Evolutionary conservation across 2,797 vertebrate genomes (phyloP), one percentile per base, ranked within the genome.

Genomic region (Capromys pilorides): DNA sequence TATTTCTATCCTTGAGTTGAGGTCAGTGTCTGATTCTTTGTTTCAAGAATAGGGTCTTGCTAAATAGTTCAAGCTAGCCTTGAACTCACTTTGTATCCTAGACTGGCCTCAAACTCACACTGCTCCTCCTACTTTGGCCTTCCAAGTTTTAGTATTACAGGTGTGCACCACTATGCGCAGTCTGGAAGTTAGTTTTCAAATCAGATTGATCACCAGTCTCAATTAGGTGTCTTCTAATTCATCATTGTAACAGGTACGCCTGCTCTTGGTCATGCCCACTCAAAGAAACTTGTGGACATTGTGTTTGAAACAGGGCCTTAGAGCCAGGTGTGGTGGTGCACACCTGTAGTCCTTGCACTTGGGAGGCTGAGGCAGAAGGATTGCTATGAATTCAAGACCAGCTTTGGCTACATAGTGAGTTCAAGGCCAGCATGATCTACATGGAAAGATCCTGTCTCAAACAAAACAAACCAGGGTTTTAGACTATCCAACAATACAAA

Each of bases 1-100:
- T 69, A 24, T 86, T 89, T 95, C 64, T 84, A 92, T 80, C 51
- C 57, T 61, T 93, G 61, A 94, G 93, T 93, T 69, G 86, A 90
- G 82, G 79, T 94, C 75, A 13, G 3, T 78, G 67, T 66, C 77
- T 5, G 7, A 41, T 73, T n/a, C 8, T 13, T 51, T 51, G 12
- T 75, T 75, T 41, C 5, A 28, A 31, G 54, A 54, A 54, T 54
- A 54, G 54, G 54, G 54, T 54, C 54, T 54, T 54, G 54, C 54
- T 54, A 13, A 51, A 51, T 51, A 51, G 51, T 51, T 51, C 10
- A 51, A 13, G 51, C 18, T 69, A n/a, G 67, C 67, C 7, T 69
- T 69, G 33, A 69, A 69, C 67, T 73, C 21, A 73, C 71, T 73
- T 41, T 39, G 39, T 73, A 24, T 7, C 39, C 71, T 41, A 73